These are phyloP conservation scores for Chrysina gloriosa DNA, from an alignment of 2,888 invertebrate genomes.

Conservation along the genomic window DNA sequence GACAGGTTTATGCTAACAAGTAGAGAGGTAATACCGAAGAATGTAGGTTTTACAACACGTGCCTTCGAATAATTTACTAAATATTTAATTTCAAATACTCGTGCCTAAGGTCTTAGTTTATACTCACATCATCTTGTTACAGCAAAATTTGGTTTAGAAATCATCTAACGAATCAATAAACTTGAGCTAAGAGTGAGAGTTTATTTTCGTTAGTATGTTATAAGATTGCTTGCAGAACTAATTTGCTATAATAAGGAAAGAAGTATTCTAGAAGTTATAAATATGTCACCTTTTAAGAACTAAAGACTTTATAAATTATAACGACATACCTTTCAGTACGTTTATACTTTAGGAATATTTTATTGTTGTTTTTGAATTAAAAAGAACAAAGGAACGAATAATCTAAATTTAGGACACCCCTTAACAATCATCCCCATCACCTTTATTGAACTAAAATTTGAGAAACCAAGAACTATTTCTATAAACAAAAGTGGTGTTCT, in stretches of 20 bases:
- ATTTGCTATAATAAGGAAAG: not conserved
- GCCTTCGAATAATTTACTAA: not conserved
- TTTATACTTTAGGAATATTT: too few relatives aligned
- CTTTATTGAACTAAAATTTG: too few relatives aligned
- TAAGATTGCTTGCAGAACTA: not conserved
- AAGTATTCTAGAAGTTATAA: too few relatives aligned
- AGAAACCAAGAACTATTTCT: too few relatives aligned
- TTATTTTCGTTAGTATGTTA: not conserved
- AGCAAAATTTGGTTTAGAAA: not conserved
- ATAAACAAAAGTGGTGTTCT: too few relatives aligned
- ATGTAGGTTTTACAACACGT: not conserved
- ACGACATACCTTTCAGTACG: too few relatives aligned
- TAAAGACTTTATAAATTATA: too few relatives aligned
- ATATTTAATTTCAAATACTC: not conserved
- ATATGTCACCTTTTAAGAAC: too few relatives aligned
- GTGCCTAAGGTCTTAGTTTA: not conserved
- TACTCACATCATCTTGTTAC: not conserved
- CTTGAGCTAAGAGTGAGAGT: conserved; percentile 6
- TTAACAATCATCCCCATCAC: too few relatives aligned
- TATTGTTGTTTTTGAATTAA: too few relatives aligned
- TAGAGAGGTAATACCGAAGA: not conserved
- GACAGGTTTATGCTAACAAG: not conserved
- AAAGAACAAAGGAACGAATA: too few relatives aligned
- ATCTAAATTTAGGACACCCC: too few relatives aligned
- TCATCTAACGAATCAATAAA: conserved; percentile 1